phyloP scores from a whole-genome alignment of 2,113 vertebrate genomes.

The Cynocephalus volans region DNA sequence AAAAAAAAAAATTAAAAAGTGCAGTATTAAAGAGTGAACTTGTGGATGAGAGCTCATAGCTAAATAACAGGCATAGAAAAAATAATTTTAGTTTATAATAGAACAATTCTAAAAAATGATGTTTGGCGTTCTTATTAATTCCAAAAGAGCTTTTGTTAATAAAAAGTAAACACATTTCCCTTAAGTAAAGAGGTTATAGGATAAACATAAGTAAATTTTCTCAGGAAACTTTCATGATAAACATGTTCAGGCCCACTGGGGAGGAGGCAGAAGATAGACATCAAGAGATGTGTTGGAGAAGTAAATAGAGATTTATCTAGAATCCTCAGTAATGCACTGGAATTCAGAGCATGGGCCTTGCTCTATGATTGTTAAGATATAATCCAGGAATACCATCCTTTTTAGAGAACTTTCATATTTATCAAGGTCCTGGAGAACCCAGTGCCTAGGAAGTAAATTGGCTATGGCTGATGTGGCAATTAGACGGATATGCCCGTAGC shows the following conservation, averaged over 20 bases:
- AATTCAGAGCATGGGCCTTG: background rate
- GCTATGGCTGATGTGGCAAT: background rate
- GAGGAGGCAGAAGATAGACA: background rate
- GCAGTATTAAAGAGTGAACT: background rate
- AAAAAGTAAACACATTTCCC: background rate
- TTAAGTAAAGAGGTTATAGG: too few relatives aligned
- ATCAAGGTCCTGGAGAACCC: background rate
- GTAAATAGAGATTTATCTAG: background rate
- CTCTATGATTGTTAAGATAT: background rate
- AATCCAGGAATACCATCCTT: background rate
- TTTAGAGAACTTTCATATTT: background rate
- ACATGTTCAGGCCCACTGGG: background rate
- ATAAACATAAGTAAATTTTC: background rate
- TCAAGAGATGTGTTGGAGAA: background rate
- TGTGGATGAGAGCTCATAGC: background rate
- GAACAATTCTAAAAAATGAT: background rate
- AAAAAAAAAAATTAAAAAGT: background rate
- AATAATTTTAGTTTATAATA: too few relatives aligned
- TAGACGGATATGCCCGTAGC: too few relatives aligned
- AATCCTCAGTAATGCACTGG: background rate
- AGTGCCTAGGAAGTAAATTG: background rate
- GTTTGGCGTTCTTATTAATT: background rate
- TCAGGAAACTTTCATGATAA: background rate
- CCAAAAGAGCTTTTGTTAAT: background rate
- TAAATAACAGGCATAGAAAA: background rate